Conservation (phyloP, 2,888 invertebrate species). For the Onthophagus sagittarius region DNA sequence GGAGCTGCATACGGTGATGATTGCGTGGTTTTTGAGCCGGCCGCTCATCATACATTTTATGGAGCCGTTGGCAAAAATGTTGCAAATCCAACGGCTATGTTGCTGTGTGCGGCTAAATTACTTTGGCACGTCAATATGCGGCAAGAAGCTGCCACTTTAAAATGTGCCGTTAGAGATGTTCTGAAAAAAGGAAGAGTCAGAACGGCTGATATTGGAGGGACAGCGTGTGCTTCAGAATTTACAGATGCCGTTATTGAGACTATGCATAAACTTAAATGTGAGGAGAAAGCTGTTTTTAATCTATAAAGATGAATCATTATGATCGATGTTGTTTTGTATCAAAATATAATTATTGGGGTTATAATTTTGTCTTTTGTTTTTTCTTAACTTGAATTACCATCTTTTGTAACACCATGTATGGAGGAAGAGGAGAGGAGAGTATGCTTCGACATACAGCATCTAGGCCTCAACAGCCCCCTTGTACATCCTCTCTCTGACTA, state of each 20-base stretch:
- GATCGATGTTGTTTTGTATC: too few species aligned
- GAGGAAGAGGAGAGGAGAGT: too few species aligned
- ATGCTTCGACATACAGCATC: too few species aligned
- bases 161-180: constrained; percentile 72
- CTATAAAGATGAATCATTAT: neutral
- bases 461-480: too few species aligned
- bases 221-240: constrained; percentile 85
- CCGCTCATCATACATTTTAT: constrained; percentile 76
- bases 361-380: too few species aligned
- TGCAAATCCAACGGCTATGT: constrained; percentile 93
- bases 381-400: too few species aligned
- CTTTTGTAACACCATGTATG: too few species aligned
- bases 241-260: constrained; percentile 75
- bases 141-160: constrained; percentile 71
- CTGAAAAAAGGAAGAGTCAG: constrained; percentile 78
- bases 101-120: constrained; percentile 85
- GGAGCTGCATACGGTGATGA: constrained; percentile 87
- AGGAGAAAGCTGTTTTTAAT: neutral
- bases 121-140: constrained; percentile 83
- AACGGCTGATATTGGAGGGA: constrained; percentile 90
- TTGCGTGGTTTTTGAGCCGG: constrained; percentile 90
- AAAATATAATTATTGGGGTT: too few species aligned
- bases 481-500: too few species aligned
- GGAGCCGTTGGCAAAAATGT: constrained; percentile 86
- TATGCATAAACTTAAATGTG: constrained; percentile 13